Conservation (phyloP, 2,888 invertebrate species). For the Acronicta leporina region DNA sequence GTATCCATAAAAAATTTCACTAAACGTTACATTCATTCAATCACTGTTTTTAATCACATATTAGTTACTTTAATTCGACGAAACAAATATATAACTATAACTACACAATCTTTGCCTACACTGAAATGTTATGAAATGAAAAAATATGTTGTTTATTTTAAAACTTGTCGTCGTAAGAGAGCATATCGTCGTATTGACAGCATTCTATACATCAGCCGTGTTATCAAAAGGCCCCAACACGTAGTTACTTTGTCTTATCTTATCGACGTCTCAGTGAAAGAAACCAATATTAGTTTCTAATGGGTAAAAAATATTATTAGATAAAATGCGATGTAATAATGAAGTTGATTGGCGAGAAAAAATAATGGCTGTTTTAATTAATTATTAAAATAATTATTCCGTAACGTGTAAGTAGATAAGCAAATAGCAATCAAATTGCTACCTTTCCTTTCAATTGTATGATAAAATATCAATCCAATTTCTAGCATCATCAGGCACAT, state of each 20-base stretch:
- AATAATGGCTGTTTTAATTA: too few species aligned
- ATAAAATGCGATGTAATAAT: neutral
- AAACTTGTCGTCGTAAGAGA: slow-evolving; percentile 66
- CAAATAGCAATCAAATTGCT: too few species aligned
- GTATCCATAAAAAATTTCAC: slow-evolving; percentile 47
- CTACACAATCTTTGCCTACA: slow-evolving; percentile 27
- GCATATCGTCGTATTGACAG: slow-evolving; percentile 82
- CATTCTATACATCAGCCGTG: slow-evolving; percentile 75
- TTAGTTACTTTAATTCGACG: slow-evolving; percentile 24
- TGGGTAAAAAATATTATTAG: slow-evolving; percentile 15
- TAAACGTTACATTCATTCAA: slow-evolving; percentile 31
- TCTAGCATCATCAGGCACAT: too few species aligned
- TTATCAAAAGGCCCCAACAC: slow-evolving; percentile 79
- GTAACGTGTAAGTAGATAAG: too few species aligned
- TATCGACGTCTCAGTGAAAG: slow-evolving; percentile 74
- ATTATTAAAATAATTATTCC: too few species aligned
- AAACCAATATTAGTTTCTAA: slow-evolving; percentile 63
- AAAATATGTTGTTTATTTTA: slow-evolving; percentile 55
- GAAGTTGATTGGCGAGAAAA: too few species aligned
- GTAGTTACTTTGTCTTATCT: slow-evolving; percentile 84
- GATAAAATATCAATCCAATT: too few species aligned
- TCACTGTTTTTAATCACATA: slow-evolving; percentile 51
- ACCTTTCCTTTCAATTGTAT: too few species aligned
- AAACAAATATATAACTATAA: slow-evolving; percentile 32
- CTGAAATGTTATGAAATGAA: slow-evolving; percentile 37